Evolutionary conservation across 2,888 invertebrate species (phyloP), one percentile per base, ranked within the genome.

Genomic region (Pachydiplax longipennis): DNA sequence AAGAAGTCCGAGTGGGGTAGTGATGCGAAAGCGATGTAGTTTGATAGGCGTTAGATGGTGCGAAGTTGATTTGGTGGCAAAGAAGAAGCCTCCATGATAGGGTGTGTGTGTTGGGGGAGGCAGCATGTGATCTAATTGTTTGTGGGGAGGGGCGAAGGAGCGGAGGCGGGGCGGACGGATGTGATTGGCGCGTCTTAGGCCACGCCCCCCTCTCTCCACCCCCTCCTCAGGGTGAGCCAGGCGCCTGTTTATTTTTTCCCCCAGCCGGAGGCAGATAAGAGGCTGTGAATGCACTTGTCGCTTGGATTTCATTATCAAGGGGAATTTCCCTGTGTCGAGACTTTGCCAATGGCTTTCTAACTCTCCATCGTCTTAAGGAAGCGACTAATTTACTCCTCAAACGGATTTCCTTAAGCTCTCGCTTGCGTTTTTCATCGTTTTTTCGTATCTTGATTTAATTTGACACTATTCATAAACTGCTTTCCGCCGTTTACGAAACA

Each of bases 81-180:
- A 61, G 61, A 61, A 37, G 37, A 37, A 37, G 53, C 53, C 53
- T 53, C 53, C 53, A 53, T n/a, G 25, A 61, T 25, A n/a, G 48
- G 44, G 53, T 15, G 61, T 31, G 61, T 31, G 58, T 37, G 90
- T 31, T 22, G 61, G 58, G 90, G 58, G 61, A 61, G 61, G 40
- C 44, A 22, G 90, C 65, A 37, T n/a, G 10, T 80, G 80, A 35
- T 53, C 80, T 90, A 80, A 81, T 80, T 90, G 81, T 80, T 90
- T 53, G 15, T 18, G 80, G 40, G 80, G 40, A 40, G 90, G 92
- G 91, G 91, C 91, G 92, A 92, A 91, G 91, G 92, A 92, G 92
- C 92, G 92, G 93, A 93, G 93, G 94, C 93, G 94, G 93, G 93
- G 93, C 93, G 95, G 25, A n/a, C 44, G 80, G 48, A 40, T 48